Evolutionary conservation across 2,113 vertebrate species (phyloP).

Genomic region (Spea multiplicata): DNA sequence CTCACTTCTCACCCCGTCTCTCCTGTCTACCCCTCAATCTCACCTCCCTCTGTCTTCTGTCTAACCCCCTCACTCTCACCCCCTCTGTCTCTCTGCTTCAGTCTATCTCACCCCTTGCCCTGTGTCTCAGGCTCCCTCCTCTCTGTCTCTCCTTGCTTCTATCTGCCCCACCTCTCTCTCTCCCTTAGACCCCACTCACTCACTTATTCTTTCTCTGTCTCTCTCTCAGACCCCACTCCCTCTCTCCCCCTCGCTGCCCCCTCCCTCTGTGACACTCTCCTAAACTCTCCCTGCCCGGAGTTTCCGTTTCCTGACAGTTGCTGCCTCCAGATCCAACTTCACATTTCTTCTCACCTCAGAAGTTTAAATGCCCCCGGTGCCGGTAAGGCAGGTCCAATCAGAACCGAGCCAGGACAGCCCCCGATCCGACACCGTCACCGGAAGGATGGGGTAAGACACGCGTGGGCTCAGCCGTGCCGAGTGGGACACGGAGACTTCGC

Average conservation of each 20-base stretch:
- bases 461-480: not conserved
- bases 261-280: not conserved
- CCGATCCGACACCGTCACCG: not conserved
- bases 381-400: slow-evolving; percentile 23
- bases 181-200: not conserved
- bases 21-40: not conserved
- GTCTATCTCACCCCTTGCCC: not conserved
- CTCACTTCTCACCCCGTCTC: not conserved
- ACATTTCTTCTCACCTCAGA: slow-evolving; percentile 11
- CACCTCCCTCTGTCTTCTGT: not conserved
- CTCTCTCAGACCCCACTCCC: not conserved
- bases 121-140: not conserved
- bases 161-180: not conserved
- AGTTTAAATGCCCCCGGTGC: slow-evolving; percentile 3
- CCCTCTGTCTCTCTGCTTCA: not conserved
- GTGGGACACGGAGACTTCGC: not conserved
- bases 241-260: not conserved
- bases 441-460: slow-evolving; percentile 36
- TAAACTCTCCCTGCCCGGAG: not conserved
- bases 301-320: slow-evolving; percentile 33
- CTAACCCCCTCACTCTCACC: not conserved
- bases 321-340: slow-evolving; percentile 1
- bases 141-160: not conserved
- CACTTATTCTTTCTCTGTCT: not conserved
- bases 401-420: not conserved